Conservation (phyloP, 2,888 invertebrate genomes). For the Drosophila sordidapex region DNA sequence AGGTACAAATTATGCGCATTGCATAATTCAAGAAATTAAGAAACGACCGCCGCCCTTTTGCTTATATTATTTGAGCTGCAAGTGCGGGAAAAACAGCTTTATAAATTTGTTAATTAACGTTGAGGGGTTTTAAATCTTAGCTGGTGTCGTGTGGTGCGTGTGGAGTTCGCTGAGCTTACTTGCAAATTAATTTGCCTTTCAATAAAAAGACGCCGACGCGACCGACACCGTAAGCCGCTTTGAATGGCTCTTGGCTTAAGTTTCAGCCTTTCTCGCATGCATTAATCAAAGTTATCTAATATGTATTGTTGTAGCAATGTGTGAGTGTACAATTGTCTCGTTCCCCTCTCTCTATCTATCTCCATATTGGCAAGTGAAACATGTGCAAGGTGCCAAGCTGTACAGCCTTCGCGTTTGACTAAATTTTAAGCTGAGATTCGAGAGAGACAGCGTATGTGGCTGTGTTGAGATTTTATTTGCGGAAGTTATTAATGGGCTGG, state of each 20-base stretch:
- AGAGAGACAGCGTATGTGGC: conserved; percentile 23
- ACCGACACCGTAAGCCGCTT: conserved; percentile 49
- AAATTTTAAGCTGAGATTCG: conserved; percentile 63
- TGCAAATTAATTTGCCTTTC: conserved; percentile 72
- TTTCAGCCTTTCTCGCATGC: conserved; percentile 66
- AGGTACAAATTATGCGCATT: conserved; percentile 53
- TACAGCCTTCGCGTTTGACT: conserved; percentile 76
- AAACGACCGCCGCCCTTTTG: conserved; percentile 48
- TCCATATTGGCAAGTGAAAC: conserved; percentile 53
- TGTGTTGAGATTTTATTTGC: conserved; percentile 62
- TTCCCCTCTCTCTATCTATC: neutral
- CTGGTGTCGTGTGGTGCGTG: conserved; percentile 55
- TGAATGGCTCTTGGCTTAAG: conserved; percentile 46
- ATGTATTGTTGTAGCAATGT: conserved; percentile 31
- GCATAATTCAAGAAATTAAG: conserved; percentile 68
- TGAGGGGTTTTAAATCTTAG: conserved; percentile 27
- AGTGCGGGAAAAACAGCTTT: conserved; percentile 39
- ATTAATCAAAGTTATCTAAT: conserved; percentile 74
- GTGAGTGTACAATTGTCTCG: conserved; percentile 11
- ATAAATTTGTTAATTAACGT: conserved; percentile 58
- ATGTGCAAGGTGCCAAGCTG: conserved; percentile 55
- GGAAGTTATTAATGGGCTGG: conserved; percentile 64
- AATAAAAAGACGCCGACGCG: conserved; percentile 50
- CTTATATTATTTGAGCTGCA: conserved; percentile 30
- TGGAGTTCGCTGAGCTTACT: conserved; percentile 56